Percentiles rank a stretch among this genome's conserved stretches.
Conservation (phyloP, 2,888 invertebrate genomes). For the Drosophila longiperda region DNA sequence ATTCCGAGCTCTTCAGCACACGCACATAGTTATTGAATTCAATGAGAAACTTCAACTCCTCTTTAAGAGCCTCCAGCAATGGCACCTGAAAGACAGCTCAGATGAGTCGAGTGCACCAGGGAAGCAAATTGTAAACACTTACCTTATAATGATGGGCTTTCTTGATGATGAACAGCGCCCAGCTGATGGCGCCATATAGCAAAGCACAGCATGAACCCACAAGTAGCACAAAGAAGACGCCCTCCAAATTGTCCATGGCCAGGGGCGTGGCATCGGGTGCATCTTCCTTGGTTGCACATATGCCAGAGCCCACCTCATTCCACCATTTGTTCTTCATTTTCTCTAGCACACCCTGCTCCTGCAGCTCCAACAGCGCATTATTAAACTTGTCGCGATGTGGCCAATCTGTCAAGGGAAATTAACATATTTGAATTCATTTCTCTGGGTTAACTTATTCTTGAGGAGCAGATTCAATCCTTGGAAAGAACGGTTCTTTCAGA, state of each 20-base stretch:
- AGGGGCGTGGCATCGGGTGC: conserved; percentile 85
- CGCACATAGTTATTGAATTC: conserved; percentile 90
- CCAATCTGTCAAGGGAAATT: conserved; percentile 75
- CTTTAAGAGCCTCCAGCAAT: conserved; percentile 88
- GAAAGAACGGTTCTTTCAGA: background rate
- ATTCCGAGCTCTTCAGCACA: conserved; percentile 86
- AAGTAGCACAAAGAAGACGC: conserved; percentile 87
- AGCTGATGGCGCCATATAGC: conserved; percentile 80
- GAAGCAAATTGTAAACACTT: conserved; percentile 17
- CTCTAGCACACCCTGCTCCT: conserved; percentile 92
- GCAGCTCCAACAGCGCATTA: conserved; percentile 92
- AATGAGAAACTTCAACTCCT: conserved; percentile 90
- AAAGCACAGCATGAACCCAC: conserved; percentile 85
- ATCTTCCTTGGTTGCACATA: conserved; percentile 86
- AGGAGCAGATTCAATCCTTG: too few relatives aligned
- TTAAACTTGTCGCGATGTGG: conserved; percentile 90
- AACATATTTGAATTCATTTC: background rate
- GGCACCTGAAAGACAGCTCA: conserved; percentile 86
- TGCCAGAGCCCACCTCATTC: conserved; percentile 92
- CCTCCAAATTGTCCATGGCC: conserved; percentile 88
- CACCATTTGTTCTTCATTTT: conserved; percentile 95
- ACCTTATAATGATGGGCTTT: conserved; percentile 82
- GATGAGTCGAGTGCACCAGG: background rate
- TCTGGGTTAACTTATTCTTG: background rate
- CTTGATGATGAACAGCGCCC: conserved; percentile 77